A percentile compares a stretch with the other conserved stretches of the same genome.
These are phyloP conservation scores for Novumbra hubbsi DNA, from an alignment of 2,797 vertebrate genomes.

Conservation along the genomic window DNA sequence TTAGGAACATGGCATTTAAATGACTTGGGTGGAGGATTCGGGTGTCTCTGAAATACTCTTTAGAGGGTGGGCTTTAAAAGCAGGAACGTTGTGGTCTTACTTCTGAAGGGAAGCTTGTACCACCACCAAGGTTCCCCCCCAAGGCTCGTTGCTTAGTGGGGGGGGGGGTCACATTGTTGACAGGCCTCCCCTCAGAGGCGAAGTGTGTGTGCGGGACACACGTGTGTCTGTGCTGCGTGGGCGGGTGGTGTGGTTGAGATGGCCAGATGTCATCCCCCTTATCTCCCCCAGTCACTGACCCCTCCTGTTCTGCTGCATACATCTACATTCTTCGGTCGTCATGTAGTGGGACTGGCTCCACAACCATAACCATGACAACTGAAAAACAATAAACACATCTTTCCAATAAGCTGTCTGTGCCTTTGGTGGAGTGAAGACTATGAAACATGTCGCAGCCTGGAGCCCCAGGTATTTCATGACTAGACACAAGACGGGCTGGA, in stretches of 20 bases:
- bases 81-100: too few species aligned
- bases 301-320: not conserved
- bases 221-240: not conserved
- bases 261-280: not conserved
- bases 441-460: not conserved
- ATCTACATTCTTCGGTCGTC: not conserved
- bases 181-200: too few species aligned
- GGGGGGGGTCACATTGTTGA: too few species aligned
- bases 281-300: not conserved
- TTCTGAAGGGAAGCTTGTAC: too few species aligned
- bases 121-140: too few species aligned
- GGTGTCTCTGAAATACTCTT: too few species aligned
- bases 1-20: too few species aligned
- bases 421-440: not conserved
- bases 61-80: too few species aligned
- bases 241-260: not conserved
- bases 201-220: too few species aligned
- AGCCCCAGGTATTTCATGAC: conserved; percentile 1
- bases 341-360: not conserved
- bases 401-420: not conserved
- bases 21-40: too few species aligned
- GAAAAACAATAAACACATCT: not conserved
- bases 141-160: too few species aligned
- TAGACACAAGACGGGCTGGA: not conserved
- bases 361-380: not conserved